Percentiles rank a stretch among this genome's conserved stretches.
Evolutionary conservation across 2,113 vertebrate species (phyloP).

Genomic region (Cnemophilus loriae): DNA sequence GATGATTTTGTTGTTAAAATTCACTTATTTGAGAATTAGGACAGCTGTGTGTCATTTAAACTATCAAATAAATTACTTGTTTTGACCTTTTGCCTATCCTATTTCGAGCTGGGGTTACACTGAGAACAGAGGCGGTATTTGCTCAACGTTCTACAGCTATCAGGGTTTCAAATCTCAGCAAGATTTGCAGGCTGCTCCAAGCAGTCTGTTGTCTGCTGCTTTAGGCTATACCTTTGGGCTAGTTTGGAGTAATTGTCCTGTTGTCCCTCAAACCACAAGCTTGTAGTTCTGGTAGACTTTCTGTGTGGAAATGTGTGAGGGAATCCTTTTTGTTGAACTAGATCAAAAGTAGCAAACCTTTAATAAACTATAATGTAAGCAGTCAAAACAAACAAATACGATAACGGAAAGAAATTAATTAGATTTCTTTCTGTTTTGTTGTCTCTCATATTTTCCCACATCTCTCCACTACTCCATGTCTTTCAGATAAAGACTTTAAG

Average conservation of each 20-base stretch:
- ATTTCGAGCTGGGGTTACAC: neutral
- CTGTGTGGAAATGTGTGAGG: fast-evolving
- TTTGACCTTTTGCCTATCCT: neutral
- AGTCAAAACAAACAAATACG: neutral
- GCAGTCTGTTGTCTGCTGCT: neutral
- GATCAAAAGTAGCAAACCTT: neutral
- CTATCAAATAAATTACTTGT: neutral
- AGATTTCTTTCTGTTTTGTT: neutral
- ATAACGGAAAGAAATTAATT: neutral
- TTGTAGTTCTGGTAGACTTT: neutral
- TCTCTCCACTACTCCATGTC: neutral
- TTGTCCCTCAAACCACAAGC: neutral
- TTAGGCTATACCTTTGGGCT: neutral
- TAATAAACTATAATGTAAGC: neutral
- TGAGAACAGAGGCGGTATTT: neutral
- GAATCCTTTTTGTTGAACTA: neutral
- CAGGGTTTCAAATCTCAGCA: neutral
- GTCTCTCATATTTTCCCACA: neutral
- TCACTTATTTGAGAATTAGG: neutral
- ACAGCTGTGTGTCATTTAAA: neutral
- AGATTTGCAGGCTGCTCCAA: neutral
- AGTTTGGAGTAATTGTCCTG: too few species aligned
- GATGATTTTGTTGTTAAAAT: neutral
- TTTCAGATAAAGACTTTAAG: neutral
- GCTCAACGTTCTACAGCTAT: neutral